Conservation (phyloP, 1,140 invertebrate genomes). For the Cylas formicarius region DNA sequence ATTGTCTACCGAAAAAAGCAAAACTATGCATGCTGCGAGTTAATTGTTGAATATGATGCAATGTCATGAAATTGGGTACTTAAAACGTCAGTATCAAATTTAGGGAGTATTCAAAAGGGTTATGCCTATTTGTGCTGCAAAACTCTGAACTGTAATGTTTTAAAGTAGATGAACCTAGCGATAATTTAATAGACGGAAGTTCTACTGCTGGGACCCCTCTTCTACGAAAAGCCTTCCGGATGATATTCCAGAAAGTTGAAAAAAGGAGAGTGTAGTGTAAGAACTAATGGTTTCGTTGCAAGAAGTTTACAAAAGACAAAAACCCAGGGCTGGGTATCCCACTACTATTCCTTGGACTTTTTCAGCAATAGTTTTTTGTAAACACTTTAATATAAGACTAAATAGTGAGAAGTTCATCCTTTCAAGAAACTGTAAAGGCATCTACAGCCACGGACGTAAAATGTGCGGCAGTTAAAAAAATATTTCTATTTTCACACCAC, state of each 20-base stretch:
- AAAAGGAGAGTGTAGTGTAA: slow-evolving; percentile 15
- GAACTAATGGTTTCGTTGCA: slow-evolving; percentile 10
- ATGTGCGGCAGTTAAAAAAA: slow-evolving; percentile 26
- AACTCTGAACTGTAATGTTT: too few species aligned
- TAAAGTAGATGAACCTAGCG: too few species aligned
- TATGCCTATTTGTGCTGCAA: too few species aligned
- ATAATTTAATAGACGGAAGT: too few species aligned
- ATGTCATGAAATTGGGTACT: too few species aligned
- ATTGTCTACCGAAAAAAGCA: too few species aligned
- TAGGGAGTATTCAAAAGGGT: too few species aligned
- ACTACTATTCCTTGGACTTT: slow-evolving; percentile 27
- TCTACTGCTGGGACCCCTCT: neutral
- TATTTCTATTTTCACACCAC: too few species aligned
- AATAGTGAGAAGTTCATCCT: slow-evolving; percentile 32
- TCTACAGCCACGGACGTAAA: slow-evolving; percentile 25
- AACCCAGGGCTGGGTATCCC: slow-evolving; percentile 24
- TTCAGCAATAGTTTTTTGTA: slow-evolving; percentile 29
- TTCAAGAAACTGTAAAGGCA: slow-evolving; percentile 33
- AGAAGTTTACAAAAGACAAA: slow-evolving; percentile 18
- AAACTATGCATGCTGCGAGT: too few species aligned
- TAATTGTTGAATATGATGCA: too few species aligned
- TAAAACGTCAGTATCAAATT: too few species aligned
- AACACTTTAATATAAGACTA: slow-evolving; percentile 23
- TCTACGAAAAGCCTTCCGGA: slow-evolving; percentile 7
- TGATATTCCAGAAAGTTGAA: slow-evolving; percentile 7